Conservation (phyloP, 92 coral and sea anemone genomes). For the Phenganax subtilis region DNA sequence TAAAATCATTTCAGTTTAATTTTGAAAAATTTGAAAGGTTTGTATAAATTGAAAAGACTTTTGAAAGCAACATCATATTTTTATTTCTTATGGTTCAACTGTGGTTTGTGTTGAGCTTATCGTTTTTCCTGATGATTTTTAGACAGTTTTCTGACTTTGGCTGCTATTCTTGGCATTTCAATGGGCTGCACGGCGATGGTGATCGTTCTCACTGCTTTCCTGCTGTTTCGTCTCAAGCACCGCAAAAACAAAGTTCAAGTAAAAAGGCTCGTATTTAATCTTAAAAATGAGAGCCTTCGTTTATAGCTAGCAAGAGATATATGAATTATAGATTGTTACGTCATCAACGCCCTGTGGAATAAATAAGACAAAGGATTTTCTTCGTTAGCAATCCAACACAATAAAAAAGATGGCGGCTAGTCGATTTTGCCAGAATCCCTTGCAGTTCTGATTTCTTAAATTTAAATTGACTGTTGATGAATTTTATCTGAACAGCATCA, state of each 20-base stretch:
- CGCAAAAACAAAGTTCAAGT: slow-evolving; percentile 30
- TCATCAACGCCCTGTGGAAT: too few relatives aligned
- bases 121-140: neutral
- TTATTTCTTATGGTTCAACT: neutral
- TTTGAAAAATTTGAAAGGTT: too few relatives aligned
- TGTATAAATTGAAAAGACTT: too few relatives aligned
- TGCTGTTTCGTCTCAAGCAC: slow-evolving; percentile 19
- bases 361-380: too few relatives aligned
- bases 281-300: neutral
- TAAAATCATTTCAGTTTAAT: too few relatives aligned
- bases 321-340: neutral
- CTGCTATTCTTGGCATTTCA: slow-evolving; percentile 31
- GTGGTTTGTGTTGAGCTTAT: neutral
- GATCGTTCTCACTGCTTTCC: slow-evolving; percentile 8
- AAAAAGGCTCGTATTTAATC: slow-evolving; percentile 24
- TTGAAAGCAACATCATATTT: neutral
- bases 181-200: slow-evolving; percentile 30
- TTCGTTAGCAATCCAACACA: too few relatives aligned
- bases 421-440: too few relatives aligned
- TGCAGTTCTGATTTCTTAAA: too few relatives aligned
- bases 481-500: too few relatives aligned
- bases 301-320: neutral
- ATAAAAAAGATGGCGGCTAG: too few relatives aligned
- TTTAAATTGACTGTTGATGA: too few relatives aligned
- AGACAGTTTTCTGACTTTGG: slow-evolving; percentile 36